Evolutionary conservation across 2,797 vertebrate genomes (phyloP).

Genomic region (Alosa sapidissima): DNA sequence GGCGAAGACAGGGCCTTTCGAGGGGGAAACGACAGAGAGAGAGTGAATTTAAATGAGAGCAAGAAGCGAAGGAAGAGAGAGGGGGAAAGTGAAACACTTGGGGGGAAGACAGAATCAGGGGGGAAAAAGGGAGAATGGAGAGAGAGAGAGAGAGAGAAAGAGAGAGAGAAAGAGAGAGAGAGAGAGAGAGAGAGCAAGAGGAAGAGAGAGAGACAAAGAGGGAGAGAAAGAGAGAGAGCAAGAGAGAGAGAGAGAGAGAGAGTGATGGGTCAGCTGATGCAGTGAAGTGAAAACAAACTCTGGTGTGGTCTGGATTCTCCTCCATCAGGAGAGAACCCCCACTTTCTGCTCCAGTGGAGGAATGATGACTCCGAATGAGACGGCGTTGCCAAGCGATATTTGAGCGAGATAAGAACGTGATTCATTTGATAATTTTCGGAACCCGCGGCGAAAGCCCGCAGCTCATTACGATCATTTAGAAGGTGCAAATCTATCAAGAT

Average conservation of each 20-base stretch:
- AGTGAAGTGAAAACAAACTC: conserved; percentile 66
- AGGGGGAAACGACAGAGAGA: conserved; percentile 10
- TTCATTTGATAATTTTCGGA: conserved; percentile 65
- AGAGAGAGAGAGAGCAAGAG: background rate
- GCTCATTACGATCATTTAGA: conserved; percentile 59
- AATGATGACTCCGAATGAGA: conserved; percentile 39
- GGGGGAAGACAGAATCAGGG: too few species aligned
- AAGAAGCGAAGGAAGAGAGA: too few species aligned
- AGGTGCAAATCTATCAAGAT: conserved; percentile 65
- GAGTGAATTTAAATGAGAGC: too few species aligned
- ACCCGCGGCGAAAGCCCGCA: conserved; percentile 61
- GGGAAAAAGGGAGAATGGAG: too few species aligned
- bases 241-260: background rate
- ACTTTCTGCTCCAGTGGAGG: conserved; percentile 51
- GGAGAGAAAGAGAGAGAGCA: background rate
- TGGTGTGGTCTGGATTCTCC: background rate
- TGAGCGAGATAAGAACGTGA: conserved; percentile 58
- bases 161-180: too few species aligned
- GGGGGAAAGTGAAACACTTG: too few species aligned
- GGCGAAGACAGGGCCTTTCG: too few species aligned
- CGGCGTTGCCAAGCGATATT: conserved; percentile 49
- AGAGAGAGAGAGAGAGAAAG: too few species aligned
- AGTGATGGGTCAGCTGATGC: conserved; percentile 50
- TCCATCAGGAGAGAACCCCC: conserved; percentile 6
- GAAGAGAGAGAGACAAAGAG: background rate